phyloP scores from a whole-genome alignment of 2,113 vertebrate genomes.

The Rattus rattus region DNA sequence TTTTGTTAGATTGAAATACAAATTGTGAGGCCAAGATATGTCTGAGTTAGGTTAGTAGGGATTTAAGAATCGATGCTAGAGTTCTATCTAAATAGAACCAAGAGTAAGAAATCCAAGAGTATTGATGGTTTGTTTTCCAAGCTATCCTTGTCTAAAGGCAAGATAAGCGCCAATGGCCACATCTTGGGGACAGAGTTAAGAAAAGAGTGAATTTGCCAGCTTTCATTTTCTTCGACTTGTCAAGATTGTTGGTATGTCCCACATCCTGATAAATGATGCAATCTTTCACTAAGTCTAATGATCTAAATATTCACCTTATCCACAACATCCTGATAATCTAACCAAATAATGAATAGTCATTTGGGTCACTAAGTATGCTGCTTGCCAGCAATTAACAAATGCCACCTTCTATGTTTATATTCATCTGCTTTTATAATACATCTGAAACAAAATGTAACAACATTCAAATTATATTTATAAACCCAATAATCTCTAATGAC shows the following conservation, averaged over 20 bases:
- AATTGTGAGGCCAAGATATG: neutral
- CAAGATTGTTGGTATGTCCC: neutral
- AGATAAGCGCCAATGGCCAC: neutral
- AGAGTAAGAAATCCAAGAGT: neutral
- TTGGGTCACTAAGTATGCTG: too few species aligned
- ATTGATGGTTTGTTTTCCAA: neutral
- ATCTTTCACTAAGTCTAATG: neutral
- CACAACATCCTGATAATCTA: neutral
- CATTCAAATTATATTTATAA: neutral
- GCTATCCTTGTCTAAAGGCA: neutral
- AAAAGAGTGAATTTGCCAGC: fast-evolving
- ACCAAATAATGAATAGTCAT: neutral
- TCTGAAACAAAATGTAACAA: neutral
- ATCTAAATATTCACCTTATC: neutral
- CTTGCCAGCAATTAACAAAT: too few species aligned
- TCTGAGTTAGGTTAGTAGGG: neutral
- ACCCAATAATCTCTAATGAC: neutral
- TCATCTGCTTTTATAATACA: neutral
- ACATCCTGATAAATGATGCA: neutral
- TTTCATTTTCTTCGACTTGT: neutral
- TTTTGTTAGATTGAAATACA: neutral
- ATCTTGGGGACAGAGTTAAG: neutral
- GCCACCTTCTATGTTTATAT: neutral
- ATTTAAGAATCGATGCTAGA: neutral
- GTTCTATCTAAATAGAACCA: neutral